A percentile compares a stretch with the other conserved stretches of the same genome.
Conservation (phyloP, 2,797 vertebrate genomes). For the Coluber constrictor region DNA sequence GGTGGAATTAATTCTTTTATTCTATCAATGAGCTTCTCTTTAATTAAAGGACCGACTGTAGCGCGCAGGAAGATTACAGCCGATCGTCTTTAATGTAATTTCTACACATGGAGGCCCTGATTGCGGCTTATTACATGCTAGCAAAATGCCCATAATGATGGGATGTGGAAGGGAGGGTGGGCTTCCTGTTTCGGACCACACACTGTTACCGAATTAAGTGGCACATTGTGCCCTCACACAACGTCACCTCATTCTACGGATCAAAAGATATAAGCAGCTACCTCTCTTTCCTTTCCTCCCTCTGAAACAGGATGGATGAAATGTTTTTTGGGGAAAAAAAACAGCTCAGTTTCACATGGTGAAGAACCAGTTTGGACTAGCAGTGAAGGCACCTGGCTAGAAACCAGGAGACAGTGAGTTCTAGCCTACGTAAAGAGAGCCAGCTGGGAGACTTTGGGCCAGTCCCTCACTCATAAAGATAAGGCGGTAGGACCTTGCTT, state of each 20-base stretch:
- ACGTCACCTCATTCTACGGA: not conserved
- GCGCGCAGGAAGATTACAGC: not conserved
- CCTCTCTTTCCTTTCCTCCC: not conserved
- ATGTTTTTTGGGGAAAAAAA: too few relatives aligned
- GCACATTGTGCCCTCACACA: not conserved
- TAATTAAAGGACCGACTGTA: not conserved
- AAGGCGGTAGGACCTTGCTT: not conserved
- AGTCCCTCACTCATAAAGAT: not conserved
- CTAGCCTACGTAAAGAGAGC: not conserved
- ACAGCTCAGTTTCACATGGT: not conserved
- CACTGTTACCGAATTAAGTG: not conserved
- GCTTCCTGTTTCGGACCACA: not conserved
- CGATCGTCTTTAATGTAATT: conserved; percentile 13
- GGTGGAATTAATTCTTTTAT: not conserved
- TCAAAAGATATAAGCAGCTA: not conserved
- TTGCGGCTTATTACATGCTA: not conserved
- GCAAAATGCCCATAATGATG: not conserved
- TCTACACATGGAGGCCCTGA: not conserved
- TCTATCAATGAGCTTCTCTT: not conserved
- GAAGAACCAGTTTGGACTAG: not conserved
- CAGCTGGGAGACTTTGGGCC: not conserved
- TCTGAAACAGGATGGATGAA: not conserved
- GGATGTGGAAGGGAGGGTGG: not conserved
- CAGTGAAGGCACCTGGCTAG: not conserved
- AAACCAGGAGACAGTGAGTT: not conserved